phyloP scores from a whole-genome alignment of 2,888 invertebrate species.

The Polyommatus icarus region DNA sequence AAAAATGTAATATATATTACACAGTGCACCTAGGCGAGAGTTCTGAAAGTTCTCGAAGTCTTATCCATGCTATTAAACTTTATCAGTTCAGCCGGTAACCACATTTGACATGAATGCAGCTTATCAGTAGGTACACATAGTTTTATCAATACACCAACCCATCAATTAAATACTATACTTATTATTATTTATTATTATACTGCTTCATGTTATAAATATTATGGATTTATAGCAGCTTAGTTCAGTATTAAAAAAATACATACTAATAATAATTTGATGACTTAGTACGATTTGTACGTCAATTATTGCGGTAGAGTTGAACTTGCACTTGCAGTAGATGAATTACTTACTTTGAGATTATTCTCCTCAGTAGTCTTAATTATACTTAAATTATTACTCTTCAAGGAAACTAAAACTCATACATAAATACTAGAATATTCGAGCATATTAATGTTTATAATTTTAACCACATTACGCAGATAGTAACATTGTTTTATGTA shows the following conservation, averaged over 20 bases:
- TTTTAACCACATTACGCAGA: neutral
- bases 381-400: neutral
- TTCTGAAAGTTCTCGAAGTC: no score
- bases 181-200: no score
- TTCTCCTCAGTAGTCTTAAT: neutral
- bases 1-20: no score
- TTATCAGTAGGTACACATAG: neutral
- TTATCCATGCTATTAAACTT: neutral
- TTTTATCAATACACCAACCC: neutral
- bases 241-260: no score
- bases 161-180: neutral
- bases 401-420: neutral
- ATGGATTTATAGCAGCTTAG: no score
- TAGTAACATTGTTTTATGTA: conserved; percentile 3
- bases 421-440: neutral
- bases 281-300: no score
- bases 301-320: neutral
- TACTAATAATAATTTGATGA: no score
- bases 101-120: neutral
- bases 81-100: neutral
- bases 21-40: no score
- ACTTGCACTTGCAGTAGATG: neutral
- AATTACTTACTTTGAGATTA: neutral
- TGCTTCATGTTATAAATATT: neutral
- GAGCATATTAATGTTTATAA: conserved; percentile 10